Base-by-base conservation (phyloP, 2,797 vertebrate genomes). In the Tauraco hartlaubi region DNA sequence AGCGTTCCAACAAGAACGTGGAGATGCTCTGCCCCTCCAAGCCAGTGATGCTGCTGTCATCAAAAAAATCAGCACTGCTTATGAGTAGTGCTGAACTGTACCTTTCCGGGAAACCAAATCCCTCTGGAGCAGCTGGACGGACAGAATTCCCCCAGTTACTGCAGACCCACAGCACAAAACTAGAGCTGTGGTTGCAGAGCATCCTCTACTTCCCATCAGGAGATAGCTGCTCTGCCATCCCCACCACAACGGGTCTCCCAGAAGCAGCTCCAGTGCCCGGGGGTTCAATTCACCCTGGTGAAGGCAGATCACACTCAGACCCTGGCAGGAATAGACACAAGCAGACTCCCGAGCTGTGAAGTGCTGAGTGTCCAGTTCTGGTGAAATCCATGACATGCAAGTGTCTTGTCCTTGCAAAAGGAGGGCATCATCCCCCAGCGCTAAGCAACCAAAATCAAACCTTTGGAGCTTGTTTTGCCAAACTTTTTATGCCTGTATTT, bases 391-490 rank as follows among this genome's bases (percentile, higher is more conserved):
- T 12, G 37, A 49, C 26, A 14, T 4, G 5, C 14, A 69, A 46
- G 7, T 19, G 35, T 31, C 64, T 54, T 29, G 9, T 18, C 82
- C 33, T 25, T 82, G 31, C 26, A 58, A 56, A 64, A 49, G 29
- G 9, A 81, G 8, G 18, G 28, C 52, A 89, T 29, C 59, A 48
- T 13, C 33, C 15, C 15, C 28, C 56, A 67, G 28, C 51, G 35
- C 54, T 33, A 39, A 69, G 39, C 11, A 26, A 62, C 51, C n/a
- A 31, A 81, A 83, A 95, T 79, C 17, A 89, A 62, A 80, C 77
- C 54, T 90, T 12, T 15, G 48, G 74, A 82, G 68, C 58, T 71
- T 92, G 58, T 95, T 97, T 90, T 87, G 55, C 94, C 82, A 88
- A 82, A 25, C 48, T 71, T n/a, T 73, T 15, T 33, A 35, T 46